phyloP scores from a whole-genome alignment of 1,140 invertebrate genomes.

The Rhagoletis pomonella region DNA sequence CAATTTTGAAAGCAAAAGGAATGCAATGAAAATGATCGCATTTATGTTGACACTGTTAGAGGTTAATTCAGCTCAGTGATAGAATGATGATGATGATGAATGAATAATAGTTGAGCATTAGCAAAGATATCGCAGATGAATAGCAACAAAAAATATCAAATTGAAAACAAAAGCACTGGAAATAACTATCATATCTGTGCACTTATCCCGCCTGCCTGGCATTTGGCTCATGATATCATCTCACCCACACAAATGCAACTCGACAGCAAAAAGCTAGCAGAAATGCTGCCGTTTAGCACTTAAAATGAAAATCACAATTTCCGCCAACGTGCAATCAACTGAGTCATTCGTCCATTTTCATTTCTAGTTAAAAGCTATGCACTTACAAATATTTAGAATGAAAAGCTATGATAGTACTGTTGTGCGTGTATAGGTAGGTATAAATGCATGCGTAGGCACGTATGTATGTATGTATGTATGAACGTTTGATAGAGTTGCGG shows the following conservation, averaged over 20 bases:
- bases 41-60: too few relatives aligned
- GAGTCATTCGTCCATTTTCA: background rate
- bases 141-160: background rate
- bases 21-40: too few relatives aligned
- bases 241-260: background rate
- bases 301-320: constrained; percentile 36
- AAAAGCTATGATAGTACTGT: background rate
- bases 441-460: background rate
- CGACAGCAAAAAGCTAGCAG: background rate
- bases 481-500: background rate
- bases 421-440: too few relatives aligned
- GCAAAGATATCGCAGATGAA: background rate
- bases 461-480: background rate
- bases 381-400: background rate
- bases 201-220: background rate
- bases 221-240: background rate
- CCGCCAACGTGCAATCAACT: constrained; percentile 41
- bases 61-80: background rate
- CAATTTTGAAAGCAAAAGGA: too few relatives aligned
- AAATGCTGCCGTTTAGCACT: background rate
- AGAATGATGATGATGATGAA: background rate
- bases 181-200: background rate
- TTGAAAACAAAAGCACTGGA: background rate
- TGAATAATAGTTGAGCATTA: background rate
- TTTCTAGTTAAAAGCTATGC: background rate